These are phyloP conservation scores for Drosophila basisetae DNA, from an alignment of 2,888 invertebrate species.

Conservation along the genomic window DNA sequence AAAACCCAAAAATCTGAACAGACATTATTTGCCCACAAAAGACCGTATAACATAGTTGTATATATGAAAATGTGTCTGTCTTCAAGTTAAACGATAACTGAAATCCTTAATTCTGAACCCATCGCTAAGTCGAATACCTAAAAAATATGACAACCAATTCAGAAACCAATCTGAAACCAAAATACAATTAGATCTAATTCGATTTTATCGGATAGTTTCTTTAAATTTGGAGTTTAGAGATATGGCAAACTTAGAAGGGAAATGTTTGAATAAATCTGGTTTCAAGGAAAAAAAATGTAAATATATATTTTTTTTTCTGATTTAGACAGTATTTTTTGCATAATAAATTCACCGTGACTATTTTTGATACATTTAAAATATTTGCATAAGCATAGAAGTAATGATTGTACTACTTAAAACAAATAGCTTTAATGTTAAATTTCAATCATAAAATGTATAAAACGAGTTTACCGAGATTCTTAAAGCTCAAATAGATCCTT, in stretches of 20 bases:
- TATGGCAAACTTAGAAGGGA: neutral
- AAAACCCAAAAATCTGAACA: neutral
- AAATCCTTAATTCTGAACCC: neutral
- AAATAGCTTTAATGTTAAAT: neutral
- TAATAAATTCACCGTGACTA: neutral
- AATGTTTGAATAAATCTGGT: neutral
- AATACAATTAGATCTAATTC: neutral
- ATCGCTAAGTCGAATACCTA: neutral
- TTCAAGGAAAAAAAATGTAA: neutral
- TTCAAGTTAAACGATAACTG: neutral
- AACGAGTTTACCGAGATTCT: constrained; percentile 73
- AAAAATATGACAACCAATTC: neutral
- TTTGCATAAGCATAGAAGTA: neutral
- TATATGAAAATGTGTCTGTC: neutral
- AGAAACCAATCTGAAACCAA: neutral
- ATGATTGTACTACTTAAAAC: neutral
- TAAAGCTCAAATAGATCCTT: constrained; percentile 73
- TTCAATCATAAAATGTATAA: neutral
- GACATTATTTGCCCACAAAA: neutral
- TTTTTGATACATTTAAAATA: neutral
- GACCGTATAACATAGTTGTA: neutral
- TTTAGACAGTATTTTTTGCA: neutral
- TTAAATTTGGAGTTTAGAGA: neutral
- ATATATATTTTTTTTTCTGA: neutral
- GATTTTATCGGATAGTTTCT: neutral